A percentile compares a stretch with the other conserved stretches of the same genome.
Conservation (phyloP, 2,113 vertebrate species). For the Gobiocypris rarus region DNA sequence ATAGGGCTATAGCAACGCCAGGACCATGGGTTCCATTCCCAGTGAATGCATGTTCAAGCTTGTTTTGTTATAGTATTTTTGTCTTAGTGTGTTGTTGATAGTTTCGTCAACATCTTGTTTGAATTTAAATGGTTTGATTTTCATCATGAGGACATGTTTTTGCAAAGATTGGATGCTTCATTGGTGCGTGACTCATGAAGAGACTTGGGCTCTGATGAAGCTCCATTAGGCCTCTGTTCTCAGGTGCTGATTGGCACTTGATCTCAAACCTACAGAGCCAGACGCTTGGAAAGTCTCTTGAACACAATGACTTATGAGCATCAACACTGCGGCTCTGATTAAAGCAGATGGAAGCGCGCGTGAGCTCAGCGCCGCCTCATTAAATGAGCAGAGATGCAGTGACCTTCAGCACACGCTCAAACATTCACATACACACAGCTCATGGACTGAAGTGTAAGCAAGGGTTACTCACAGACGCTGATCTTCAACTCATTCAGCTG, state of each 20-base stretch:
- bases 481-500: background rate
- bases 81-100: background rate
- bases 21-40: background rate
- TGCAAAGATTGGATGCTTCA: background rate
- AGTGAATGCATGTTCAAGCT: background rate
- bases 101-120: background rate
- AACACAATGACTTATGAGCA: conserved; percentile 1
- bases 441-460: background rate
- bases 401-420: background rate
- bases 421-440: background rate
- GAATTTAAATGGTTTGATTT: background rate
- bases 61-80: background rate
- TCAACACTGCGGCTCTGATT: background rate
- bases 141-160: background rate
- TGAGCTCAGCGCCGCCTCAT: background rate
- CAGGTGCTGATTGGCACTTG: background rate
- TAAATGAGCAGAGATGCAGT: background rate
- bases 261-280: background rate
- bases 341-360: background rate
- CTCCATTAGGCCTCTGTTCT: background rate
- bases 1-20: background rate
- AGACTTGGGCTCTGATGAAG: background rate
- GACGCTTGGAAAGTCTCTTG: background rate
- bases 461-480: background rate
- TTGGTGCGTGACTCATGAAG: background rate